Percentiles rank a stretch among this genome's conserved stretches.
These are phyloP conservation scores for Palythoa heliodiscus DNA, from an alignment of 92 coral and sea anemone species.

Conservation along the genomic window DNA sequence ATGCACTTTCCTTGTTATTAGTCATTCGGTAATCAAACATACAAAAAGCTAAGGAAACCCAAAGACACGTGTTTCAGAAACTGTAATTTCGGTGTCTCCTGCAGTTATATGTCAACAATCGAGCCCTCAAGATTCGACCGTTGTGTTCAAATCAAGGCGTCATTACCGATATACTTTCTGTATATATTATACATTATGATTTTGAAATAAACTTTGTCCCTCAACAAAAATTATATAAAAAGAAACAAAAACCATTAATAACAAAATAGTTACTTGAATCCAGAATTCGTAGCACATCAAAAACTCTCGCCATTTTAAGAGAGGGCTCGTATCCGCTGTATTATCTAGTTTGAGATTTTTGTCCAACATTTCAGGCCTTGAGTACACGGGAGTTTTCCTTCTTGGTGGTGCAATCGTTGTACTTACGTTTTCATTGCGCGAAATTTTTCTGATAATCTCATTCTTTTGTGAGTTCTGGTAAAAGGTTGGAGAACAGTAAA, in stretches of 20 bases:
- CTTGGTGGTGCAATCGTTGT: conserved; percentile 19
- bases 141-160: too few relatives aligned
- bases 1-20: too few relatives aligned
- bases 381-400: conserved; percentile 54
- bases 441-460: conserved; percentile 27
- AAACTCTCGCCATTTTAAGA: conserved; percentile 50
- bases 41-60: too few relatives aligned
- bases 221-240: conserved; percentile 65
- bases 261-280: conserved; percentile 44
- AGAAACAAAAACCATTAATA: conserved; percentile 55
- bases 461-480: conserved; percentile 43
- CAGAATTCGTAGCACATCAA: conserved; percentile 56
- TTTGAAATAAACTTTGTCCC: conserved; percentile 60
- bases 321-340: background rate
- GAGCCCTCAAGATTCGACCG: too few relatives aligned
- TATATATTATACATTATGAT: background rate
- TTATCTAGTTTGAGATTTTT: conserved; percentile 29
- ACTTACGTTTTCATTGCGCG: conserved; percentile 34
- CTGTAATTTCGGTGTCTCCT: too few relatives aligned
- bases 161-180: background rate
- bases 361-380: conserved; percentile 56
- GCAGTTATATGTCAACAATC: too few relatives aligned
- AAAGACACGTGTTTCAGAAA: too few relatives aligned
- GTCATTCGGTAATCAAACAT: too few relatives aligned
- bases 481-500: conserved; percentile 32